Base-by-base conservation (phyloP, 2,113 vertebrate species). In the Melanocharis versteri region DNA sequence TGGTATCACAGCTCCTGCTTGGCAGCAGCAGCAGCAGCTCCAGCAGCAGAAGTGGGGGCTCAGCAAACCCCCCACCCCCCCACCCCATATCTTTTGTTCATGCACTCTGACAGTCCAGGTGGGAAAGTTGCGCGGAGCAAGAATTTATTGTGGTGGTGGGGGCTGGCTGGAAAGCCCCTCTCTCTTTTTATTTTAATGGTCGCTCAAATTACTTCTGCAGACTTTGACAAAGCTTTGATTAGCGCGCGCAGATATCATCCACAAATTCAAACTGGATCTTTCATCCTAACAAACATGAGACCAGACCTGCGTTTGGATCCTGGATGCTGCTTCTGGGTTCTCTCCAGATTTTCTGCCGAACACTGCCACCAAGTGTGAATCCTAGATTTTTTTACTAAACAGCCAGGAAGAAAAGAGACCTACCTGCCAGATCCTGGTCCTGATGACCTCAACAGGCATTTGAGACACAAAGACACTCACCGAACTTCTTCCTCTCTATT, bases 301-400 rank as follows among this genome's bases (percentile, higher is more conserved):
- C 23, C 76, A 73, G 48, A 42, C 56, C 64, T 3, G 15, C 54
- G 11, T 30, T 71, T 60, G 86, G 66, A 80, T 95, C 68, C 58
- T 45, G 68, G 68, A 40, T 48, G 23, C 3, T 21, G 39, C 27
- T 27, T 37, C 57, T 83, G n/a, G 13, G 47, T 20, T 92, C 5
- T 57, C 64, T 80, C 39, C 31, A 76, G 83, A 97, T 98, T 97
- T 92, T 96, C 95, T 97, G 97, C 91, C 91, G 88, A 98, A 98
- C 86, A 97, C 95, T 98, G 97, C 97, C 98, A 96, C 97, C 97
- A 97, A 96, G 97, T 97, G 97, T 96, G 97, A 82, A 94, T 50
- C 62, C 24, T 11, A 42, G 57, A 93, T 73, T 51, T 44, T 89
- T 87, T 48, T 23, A 30, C 79, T 44, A 7, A 60, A 30, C 23